Percentiles rank a stretch among this genome's conserved stretches.
These are phyloP conservation scores for Urocolius indicus DNA, from an alignment of 2,113 vertebrate genomes.

Conservation along the genomic window DNA sequence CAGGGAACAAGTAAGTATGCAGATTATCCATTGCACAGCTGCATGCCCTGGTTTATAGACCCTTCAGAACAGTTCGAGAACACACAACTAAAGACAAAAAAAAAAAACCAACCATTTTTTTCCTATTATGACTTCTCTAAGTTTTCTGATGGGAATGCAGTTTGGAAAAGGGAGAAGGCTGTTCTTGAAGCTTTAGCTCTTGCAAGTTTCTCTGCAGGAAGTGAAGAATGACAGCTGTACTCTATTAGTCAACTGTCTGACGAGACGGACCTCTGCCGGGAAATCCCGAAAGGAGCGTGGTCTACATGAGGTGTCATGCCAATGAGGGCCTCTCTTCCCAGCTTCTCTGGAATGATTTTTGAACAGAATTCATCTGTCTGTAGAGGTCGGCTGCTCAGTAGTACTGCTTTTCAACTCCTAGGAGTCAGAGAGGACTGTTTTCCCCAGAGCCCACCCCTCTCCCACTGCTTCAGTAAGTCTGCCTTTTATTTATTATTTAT, in stretches of 20 bases:
- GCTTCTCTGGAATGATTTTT: neutral
- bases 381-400: neutral
- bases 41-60: neutral
- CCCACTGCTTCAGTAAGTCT: neutral
- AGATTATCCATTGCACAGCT: slow-evolving; percentile 35
- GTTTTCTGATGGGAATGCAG: slow-evolving; percentile 17
- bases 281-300: neutral
- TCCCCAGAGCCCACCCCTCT: neutral
- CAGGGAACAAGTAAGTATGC: slow-evolving; percentile 15
- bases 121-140: neutral
- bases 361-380: neutral
- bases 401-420: neutral
- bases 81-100: neutral
- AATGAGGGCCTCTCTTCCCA: neutral
- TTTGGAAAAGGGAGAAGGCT: neutral
- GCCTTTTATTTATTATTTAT: neutral
- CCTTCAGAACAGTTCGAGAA: neutral
- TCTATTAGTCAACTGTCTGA: neutral
- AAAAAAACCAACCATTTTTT: neutral
- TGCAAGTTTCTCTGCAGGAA: neutral
- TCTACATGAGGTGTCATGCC: fast-evolving
- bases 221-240: neutral
- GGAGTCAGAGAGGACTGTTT: neutral
- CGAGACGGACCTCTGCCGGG: neutral
- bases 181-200: neutral